Evolutionary conservation across 2,888 invertebrate species (phyloP), one percentile per base, ranked within the genome.

Genomic region (Pseudolycoriella hygida): DNA sequence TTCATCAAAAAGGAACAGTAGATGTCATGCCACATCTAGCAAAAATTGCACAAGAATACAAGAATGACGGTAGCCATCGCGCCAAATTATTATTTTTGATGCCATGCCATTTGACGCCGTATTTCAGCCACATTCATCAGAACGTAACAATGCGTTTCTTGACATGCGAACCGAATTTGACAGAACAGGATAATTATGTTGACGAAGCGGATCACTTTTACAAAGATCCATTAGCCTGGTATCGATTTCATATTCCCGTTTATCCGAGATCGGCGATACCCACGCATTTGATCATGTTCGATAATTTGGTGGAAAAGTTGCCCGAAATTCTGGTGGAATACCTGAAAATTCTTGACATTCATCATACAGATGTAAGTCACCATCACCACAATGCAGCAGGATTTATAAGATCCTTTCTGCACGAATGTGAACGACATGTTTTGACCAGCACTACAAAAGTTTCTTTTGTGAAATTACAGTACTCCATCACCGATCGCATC

Each of bases 31-130:
- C 74, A 10, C 64, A 74, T 48, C 61, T 94, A 6, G 66, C 79
- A 6, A 68, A 73, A 17, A 62, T 68, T 32, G 63, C 68, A 1
- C 50, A 53, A 0, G 61, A 68, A 0, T 59, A 72, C 47, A 62
- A 67, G 1, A 59, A 65, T 15, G 61, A 69, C 20, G 55, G 59
- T 10, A 56, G 58, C 12, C 54, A 57, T 18, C 57, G 63, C 1
- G 60, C 57, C 46, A 74, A 70, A 54, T 70, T 76, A 4, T 63
- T 88, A 34, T 89, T 88, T 66, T 68, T 93, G 18, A 92, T 87
- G 77, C 93, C 93, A 0, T 96, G 96, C 57, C 93, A 96, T 64
- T 85, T 90, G 4, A 89, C 89, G 1, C 94, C 94, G 0, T 72
- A 82, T 11, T 67, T 59, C 59, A 34, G 92, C 62, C 88, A 92